phyloP scores from a whole-genome alignment of 2,797 vertebrate species.

The Halcyon smyrnensis region DNA sequence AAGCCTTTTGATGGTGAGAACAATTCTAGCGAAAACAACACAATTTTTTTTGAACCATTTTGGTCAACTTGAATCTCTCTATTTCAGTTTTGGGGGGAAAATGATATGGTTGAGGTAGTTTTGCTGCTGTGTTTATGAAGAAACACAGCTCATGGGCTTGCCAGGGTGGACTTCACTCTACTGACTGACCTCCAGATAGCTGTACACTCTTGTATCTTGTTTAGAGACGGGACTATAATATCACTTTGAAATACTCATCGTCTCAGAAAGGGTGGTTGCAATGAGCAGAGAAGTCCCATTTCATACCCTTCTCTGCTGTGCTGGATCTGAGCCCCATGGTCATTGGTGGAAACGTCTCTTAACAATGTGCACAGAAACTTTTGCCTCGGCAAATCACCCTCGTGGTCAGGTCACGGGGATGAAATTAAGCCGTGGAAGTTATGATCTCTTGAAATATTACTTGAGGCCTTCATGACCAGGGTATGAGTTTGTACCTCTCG shows the following conservation, averaged over 20 bases:
- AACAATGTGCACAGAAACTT: accelerated
- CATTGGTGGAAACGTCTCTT: not conserved
- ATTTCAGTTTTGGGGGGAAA: not conserved
- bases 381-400: not conserved
- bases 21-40: constrained; percentile 8
- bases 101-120: not conserved
- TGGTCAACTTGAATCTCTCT: not conserved
- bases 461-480: not conserved
- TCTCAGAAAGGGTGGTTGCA: not conserved
- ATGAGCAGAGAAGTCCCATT: not conserved
- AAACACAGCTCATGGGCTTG: not conserved
- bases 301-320: accelerated
- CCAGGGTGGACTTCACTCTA: accelerated
- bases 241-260: accelerated
- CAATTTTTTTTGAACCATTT: not conserved
- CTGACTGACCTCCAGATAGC: not conserved
- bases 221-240: accelerated
- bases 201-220: accelerated
- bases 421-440: not conserved
- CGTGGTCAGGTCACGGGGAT: not conserved
- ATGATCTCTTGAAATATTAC: not conserved
- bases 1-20: constrained; percentile 48
- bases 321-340: accelerated
- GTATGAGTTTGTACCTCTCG: not conserved
- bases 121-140: not conserved